Conservation (phyloP, 2,888 invertebrate genomes). For the Drosophila fulvimacula region DNA sequence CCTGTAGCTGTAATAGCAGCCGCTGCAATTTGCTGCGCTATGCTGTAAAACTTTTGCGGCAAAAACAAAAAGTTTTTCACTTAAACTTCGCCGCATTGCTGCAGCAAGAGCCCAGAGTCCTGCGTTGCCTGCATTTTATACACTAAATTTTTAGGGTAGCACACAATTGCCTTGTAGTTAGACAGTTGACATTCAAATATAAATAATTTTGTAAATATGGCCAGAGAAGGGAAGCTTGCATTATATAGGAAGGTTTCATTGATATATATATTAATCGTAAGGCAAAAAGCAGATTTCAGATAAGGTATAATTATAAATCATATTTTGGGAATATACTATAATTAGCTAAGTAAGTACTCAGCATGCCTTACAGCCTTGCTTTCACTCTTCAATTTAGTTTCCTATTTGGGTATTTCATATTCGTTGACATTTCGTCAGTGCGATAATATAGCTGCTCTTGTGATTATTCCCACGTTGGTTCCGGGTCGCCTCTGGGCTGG, state of each 20-base stretch:
- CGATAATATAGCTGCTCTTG: conserved; percentile 37
- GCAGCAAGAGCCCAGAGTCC: conserved; percentile 52
- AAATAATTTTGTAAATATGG: not conserved
- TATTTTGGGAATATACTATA: not conserved
- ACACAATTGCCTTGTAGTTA: not conserved
- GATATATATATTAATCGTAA: not conserved
- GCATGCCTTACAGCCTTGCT: not conserved
- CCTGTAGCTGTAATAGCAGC: conserved; percentile 66
- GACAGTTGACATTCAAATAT: not conserved
- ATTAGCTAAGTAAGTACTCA: not conserved
- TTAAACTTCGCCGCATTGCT: conserved; percentile 77
- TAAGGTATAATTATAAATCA: not conserved
- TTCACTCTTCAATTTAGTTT: not conserved
- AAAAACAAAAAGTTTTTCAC: conserved; percentile 76
- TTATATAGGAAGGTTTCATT: not conserved
- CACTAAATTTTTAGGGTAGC: conserved; percentile 12
- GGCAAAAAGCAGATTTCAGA: not conserved
- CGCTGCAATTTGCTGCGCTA: conserved; percentile 72
- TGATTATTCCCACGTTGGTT: conserved; percentile 74
- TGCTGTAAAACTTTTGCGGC: conserved; percentile 70
- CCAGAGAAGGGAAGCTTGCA: too few species aligned
- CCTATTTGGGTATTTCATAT: conserved; percentile 29
- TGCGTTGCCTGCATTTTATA: conserved; percentile 30
- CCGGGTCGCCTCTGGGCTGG: conserved; percentile 44
- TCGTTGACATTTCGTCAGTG: conserved; percentile 13